Base-by-base conservation (phyloP, 2,113 vertebrate species). In the Amblyornis subalaris region DNA sequence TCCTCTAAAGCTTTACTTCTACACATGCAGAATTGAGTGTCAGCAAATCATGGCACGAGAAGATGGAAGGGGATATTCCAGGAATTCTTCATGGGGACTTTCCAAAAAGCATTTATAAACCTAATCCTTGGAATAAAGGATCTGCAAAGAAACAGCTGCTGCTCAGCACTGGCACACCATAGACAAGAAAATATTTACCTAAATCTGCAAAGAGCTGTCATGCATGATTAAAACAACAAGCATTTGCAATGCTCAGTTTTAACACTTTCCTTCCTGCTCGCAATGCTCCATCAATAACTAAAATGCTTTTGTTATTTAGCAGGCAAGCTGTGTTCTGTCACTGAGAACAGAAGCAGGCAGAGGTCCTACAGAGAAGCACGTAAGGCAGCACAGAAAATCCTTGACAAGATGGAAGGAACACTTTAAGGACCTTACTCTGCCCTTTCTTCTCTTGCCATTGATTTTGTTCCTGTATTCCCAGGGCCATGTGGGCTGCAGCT, bases 401-500 rank as follows among this genome's bases (percentile, higher is more conserved):
- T 89, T 57, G 78, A 70, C 71, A 42, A 26, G 73, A 84, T 3
- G 16, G 51, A 62, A 16, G 11, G 42, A 80, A 70, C 0, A 0
- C 57, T 38, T 81, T 57, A 69, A 40, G 80, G 73, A 86, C 77
- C 44, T 81, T 62, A 26, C 23, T 78, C 89, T 87, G 53, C 42
- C 50, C 73, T 78, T 90, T 90, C 50, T 83, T 70, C 84, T 87
- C 45, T 53, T 71, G 69, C 70, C 57, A 66, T 29, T 87, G 65
- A 74, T 57, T 61, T 22, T 0, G 0, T 45, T 86, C 71, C 51
- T 93, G 17, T 71, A 6, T 78, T 81, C 61, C 48, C 48, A 85
- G 48, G 35, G 70, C 57, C 89, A 78, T 90, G 73, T 87, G 73
- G 53, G 66, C 84, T 89, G 77, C 93, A 94, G 89, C 70, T 92